phyloP scores from a whole-genome alignment of 2,888 invertebrate species.

The Eurois occulta region DNA sequence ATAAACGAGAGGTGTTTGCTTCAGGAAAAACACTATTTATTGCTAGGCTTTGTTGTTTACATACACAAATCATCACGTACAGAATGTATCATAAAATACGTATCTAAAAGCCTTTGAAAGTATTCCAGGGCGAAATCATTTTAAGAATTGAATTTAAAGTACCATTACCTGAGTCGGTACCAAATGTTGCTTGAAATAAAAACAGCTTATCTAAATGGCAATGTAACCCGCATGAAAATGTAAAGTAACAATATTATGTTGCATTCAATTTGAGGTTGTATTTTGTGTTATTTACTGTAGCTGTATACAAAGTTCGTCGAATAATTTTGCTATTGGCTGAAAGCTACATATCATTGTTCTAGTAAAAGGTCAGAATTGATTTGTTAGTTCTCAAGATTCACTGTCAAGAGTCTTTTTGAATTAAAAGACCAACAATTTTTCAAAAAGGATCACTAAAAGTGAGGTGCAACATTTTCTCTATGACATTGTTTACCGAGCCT shows the following conservation, averaged over 20 bases:
- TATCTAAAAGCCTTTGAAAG: too few species aligned
- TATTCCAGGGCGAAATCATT: neutral
- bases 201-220: neutral
- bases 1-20: conserved; percentile 11
- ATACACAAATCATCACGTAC: neutral
- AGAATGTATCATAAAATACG: neutral
- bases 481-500: neutral
- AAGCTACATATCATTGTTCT: too few species aligned
- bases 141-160: neutral
- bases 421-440: neutral
- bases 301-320: neutral
- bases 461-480: neutral
- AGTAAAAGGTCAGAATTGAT: neutral
- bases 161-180: neutral
- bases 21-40: neutral
- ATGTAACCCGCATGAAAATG: conserved; percentile 18
- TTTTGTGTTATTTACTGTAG: neutral
- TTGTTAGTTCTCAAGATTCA: neutral
- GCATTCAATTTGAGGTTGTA: neutral
- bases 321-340: neutral
- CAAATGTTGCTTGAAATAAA: neutral
- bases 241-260: neutral
- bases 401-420: neutral
- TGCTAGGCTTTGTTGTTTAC: conserved; percentile 5
- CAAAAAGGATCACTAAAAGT: neutral